Conservation (phyloP, 2,113 vertebrate species). For the Leucopsar rothschildi region DNA sequence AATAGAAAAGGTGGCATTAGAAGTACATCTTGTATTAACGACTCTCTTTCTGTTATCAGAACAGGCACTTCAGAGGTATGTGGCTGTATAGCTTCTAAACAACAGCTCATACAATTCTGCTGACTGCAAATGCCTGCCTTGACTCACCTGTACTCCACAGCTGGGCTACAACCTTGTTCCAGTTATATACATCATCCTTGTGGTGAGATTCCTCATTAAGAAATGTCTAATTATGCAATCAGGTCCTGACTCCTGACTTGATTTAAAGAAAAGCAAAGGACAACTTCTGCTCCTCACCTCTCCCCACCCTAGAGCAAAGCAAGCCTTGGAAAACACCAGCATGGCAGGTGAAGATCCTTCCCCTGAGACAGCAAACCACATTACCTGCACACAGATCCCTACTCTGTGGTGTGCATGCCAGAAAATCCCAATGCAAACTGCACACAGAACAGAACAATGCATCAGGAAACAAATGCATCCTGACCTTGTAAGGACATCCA, state of each 20-base stretch:
- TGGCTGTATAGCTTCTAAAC: not conserved
- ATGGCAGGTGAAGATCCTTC: not conserved
- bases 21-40: not conserved
- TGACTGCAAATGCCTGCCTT: not conserved
- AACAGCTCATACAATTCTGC: not conserved
- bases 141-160: not conserved
- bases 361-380: not conserved
- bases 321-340: not conserved
- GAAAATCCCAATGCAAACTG: not conserved
- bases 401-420: rapidly evolving
- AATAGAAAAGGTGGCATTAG: not conserved
- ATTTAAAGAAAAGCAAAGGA: not conserved
- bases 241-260: not conserved
- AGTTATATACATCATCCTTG: not conserved
- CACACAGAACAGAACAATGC: not conserved
- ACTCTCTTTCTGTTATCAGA: not conserved
- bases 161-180: not conserved
- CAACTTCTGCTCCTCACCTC: not conserved
- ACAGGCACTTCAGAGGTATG: not conserved
- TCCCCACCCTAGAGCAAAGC: not conserved
- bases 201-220: not conserved
- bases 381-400: not conserved
- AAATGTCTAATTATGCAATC: not conserved
- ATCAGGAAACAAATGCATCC: not conserved
- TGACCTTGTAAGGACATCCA: not conserved